These are phyloP conservation scores for Hycleus phaleratus DNA, from an alignment of 1,140 invertebrate genomes.

Conservation along the genomic window DNA sequence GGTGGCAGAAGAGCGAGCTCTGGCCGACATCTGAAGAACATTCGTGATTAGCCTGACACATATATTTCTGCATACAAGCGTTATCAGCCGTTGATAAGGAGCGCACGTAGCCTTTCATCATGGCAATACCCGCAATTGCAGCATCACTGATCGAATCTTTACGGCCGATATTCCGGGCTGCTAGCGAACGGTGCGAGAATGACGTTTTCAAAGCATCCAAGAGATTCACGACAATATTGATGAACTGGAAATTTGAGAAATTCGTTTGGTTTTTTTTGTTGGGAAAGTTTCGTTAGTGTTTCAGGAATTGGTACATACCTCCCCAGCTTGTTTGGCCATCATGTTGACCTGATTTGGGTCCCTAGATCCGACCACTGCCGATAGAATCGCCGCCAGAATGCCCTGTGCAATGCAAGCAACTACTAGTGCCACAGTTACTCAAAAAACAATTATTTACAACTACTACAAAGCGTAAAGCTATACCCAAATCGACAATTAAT, in stretches of 20 bases:
- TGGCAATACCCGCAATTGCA: constrained; percentile 72
- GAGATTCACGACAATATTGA: constrained; percentile 83
- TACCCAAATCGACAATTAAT: not conserved
- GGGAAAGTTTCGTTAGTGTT: too few species aligned
- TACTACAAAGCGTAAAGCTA: constrained; percentile 20
- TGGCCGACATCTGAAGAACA: constrained; percentile 76
- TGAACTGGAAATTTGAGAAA: constrained; percentile 56
- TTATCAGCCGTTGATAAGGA: constrained; percentile 75
- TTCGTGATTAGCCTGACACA: constrained; percentile 83
- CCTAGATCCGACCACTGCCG: constrained; percentile 77
- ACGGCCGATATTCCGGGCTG: constrained; percentile 70
- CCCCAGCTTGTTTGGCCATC: constrained; percentile 87
- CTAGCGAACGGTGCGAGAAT: constrained; percentile 78
- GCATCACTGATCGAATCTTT: constrained; percentile 81
- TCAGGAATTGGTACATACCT: constrained; percentile 56
- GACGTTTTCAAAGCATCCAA: constrained; percentile 84
- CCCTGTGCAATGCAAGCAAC: constrained; percentile 58
- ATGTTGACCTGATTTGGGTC: constrained; percentile 80
- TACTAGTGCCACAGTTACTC: constrained; percentile 31
- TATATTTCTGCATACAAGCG: constrained; percentile 68
- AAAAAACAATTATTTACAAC: constrained; percentile 10
- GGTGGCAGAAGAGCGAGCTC: constrained; percentile 81
- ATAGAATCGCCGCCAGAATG: constrained; percentile 81
- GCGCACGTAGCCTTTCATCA: constrained; percentile 81
- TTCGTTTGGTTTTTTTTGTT: not conserved